Base-by-base conservation (phyloP, 92 coral and sea anemone species). In the Epizoanthus rinbou region DNA sequence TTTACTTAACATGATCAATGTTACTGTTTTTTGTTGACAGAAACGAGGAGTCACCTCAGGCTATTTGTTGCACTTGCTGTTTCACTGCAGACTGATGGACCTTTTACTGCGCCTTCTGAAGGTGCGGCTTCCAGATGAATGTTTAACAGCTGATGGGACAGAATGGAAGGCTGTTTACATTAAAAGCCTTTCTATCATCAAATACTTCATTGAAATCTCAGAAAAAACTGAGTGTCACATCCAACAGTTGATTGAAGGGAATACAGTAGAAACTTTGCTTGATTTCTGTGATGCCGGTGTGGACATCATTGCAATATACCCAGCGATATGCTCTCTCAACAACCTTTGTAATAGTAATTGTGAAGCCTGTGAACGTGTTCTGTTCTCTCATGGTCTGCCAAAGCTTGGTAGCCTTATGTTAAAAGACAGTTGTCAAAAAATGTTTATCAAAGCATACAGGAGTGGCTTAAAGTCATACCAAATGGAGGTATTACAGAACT, bases 341-440 rank as follows among this genome's bases (percentile, higher is more conserved):
- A 64, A 81, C 31, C 86, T 93, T 15, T 88, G 92, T 39, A 54
- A 75, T 8, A 43, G 56, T 50, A 87, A 90, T 75, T 80, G 74
- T 43, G 97, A 88, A 85, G 86, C 94, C 21, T 87, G 97, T 64
- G 97, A 93, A 58, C 85, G 91, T 50, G 76, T 93, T 60, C 60
- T 93, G 18, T 86, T 80, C 37, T 86, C 87, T n/a, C 88, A 89
- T 63, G 97, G 92, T 47, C 90, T 93, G 4, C 68, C 97, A 60
- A 93, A 91, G 60, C 76, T 93, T 79, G 97, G 91, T 19, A 66
- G 89, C 74, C 74, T 88, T 23, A 84, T 93, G 35, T 79, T 64
- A 37, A 93, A 93, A 79, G 97, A 93, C 33, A 93, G 87, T 58
- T 88, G 91, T 68, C 97, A 91, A 76, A 93, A 93, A 78, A 73